Conservation (phyloP, 2,888 invertebrate genomes). For the Lissonota sp. region DNA sequence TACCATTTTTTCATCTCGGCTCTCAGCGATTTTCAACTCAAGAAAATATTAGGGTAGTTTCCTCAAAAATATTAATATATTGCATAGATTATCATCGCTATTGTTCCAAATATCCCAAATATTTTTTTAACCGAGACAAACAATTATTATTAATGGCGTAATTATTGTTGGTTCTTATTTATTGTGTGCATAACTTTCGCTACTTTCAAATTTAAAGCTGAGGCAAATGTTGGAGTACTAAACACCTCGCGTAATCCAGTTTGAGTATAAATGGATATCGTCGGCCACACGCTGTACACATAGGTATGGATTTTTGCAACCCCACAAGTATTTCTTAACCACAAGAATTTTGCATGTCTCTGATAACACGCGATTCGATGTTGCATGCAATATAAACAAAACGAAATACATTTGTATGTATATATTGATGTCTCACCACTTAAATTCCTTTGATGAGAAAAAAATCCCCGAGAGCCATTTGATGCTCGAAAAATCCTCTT, state of each 20-base stretch:
- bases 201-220: slow-evolving; percentile 42
- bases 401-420: no score
- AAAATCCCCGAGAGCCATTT: no score
- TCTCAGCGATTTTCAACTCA: background rate
- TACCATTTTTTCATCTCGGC: no score
- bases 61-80: background rate
- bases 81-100: background rate
- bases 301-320: slow-evolving; percentile 66
- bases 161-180: slow-evolving; percentile 52
- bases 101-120: background rate
- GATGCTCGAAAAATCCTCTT: no score
- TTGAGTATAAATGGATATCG: slow-evolving; percentile 70
- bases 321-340: slow-evolving; percentile 67
- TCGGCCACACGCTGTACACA: slow-evolving; percentile 37
- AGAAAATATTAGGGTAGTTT: background rate
- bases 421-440: no score
- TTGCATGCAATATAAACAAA: no score
- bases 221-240: slow-evolving; percentile 60
- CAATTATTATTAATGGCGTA: background rate
- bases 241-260: slow-evolving; percentile 72
- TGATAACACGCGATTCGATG: no score
- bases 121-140: background rate
- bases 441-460: no score
- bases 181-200: background rate
- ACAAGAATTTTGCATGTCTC: background rate